Percentiles rank a stretch among this genome's conserved stretches.
phyloP scores from a whole-genome alignment of 2,888 invertebrate genomes.

The Brachylomia viminalis region DNA sequence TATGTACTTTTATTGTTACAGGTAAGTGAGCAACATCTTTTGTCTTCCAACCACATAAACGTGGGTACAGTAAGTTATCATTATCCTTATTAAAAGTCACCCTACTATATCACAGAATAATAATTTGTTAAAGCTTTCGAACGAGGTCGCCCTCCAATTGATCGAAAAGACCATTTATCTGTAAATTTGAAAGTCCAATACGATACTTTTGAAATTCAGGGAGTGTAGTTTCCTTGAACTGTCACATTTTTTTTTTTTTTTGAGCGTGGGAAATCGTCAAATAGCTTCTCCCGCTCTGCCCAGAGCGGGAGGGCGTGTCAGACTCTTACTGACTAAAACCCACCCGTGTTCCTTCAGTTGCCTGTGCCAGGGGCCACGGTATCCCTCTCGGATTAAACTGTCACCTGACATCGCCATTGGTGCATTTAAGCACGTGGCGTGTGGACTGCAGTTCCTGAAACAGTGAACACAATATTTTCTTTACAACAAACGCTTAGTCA shows the following conservation, averaged over 20 bases:
- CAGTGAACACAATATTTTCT: slow-evolving; percentile 12
- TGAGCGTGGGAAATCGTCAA: too few relatives aligned
- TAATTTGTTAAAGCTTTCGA: neutral
- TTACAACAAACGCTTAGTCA: slow-evolving; percentile 36
- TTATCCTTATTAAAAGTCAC: neutral
- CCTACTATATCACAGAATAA: too few relatives aligned
- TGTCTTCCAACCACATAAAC: neutral
- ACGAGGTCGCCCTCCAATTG: neutral
- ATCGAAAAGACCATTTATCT: neutral
- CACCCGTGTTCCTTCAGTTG: too few relatives aligned
- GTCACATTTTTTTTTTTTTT: too few relatives aligned
- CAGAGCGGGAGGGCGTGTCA: too few relatives aligned
- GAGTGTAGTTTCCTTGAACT: neutral
- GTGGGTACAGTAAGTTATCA: neutral
- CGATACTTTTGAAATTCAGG: neutral
- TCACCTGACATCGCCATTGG: neutral
- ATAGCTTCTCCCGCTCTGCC: too few relatives aligned
- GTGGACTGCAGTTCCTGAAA: neutral
- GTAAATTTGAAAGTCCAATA: neutral
- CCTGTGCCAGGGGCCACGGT: too few relatives aligned
- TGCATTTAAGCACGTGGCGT: neutral
- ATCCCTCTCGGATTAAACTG: too few relatives aligned
- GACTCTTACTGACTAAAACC: too few relatives aligned
- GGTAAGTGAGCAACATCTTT: slow-evolving; percentile 27
- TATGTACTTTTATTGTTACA: slow-evolving; percentile 53